phyloP scores from a whole-genome alignment of 2,797 vertebrate genomes.

The Tragopan temminckii region DNA sequence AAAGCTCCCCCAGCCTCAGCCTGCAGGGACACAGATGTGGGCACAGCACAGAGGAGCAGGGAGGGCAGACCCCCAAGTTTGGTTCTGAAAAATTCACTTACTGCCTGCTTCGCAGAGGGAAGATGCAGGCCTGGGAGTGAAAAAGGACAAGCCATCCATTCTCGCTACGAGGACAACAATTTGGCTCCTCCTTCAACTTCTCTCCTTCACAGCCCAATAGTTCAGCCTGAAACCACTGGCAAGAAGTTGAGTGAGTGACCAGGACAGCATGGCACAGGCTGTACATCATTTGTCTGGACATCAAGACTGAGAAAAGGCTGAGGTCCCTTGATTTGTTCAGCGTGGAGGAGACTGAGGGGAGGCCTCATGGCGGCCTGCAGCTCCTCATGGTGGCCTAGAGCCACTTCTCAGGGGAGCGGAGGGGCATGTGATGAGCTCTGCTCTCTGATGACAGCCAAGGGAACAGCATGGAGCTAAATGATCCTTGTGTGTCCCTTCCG shows the following conservation, averaged over 20 bases:
- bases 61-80: background rate
- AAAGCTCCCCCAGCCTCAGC: background rate
- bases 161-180: fast-evolving
- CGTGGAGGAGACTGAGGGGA: background rate
- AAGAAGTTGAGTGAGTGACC: background rate
- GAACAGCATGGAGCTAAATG: background rate
- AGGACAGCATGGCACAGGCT: background rate
- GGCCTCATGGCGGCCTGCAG: background rate
- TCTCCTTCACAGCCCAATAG: background rate
- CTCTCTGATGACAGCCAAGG: background rate
- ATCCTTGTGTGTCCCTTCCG: background rate
- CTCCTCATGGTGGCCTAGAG: too few relatives aligned
- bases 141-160: background rate
- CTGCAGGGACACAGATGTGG: background rate
- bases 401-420: background rate
- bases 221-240: background rate
- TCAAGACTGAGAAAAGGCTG: background rate
- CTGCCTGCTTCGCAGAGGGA: background rate
- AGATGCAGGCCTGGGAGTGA: background rate
- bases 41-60: background rate
- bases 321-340: background rate
- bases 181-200: background rate
- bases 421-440: background rate
- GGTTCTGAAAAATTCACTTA: background rate
- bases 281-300: background rate